These are phyloP conservation scores for Lasioglossum villosulum DNA, from an alignment of 2,888 invertebrate species.

Conservation along the genomic window DNA sequence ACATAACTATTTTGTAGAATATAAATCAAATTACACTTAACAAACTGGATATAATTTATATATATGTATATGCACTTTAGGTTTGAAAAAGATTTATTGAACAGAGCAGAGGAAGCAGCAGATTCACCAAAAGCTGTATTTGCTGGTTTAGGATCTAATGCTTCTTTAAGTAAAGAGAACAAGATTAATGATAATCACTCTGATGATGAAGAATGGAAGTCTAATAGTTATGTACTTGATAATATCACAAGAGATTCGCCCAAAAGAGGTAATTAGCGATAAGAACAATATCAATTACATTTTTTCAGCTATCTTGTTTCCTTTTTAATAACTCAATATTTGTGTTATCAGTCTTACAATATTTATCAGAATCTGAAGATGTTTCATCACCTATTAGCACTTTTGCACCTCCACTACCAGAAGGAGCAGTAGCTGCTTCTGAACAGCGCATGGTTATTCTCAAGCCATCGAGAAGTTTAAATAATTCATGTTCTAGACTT, in stretches of 20 bases:
- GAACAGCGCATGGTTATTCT: slow-evolving; percentile 87
- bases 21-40: background rate
- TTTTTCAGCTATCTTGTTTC: background rate
- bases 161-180: slow-evolving; percentile 60
- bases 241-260: slow-evolving; percentile 66
- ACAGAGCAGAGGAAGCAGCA: slow-evolving; percentile 77
- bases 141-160: slow-evolving; percentile 69
- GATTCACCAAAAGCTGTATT: slow-evolving; percentile 69
- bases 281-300: background rate
- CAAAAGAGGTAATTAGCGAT: slow-evolving; percentile 44
- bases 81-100: slow-evolving; percentile 79
- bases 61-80: slow-evolving; percentile 52
- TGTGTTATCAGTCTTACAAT: slow-evolving; percentile 69
- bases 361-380: slow-evolving; percentile 79
- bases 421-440: slow-evolving; percentile 77
- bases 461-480: slow-evolving; percentile 81
- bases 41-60: background rate
- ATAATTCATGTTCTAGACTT: slow-evolving; percentile 88
- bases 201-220: slow-evolving; percentile 76
- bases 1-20: slow-evolving; percentile 10
- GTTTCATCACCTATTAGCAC: slow-evolving; percentile 75
- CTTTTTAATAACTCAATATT: slow-evolving; percentile 3
- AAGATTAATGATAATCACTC: slow-evolving; percentile 64
- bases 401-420: slow-evolving; percentile 79
- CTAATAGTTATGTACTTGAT: slow-evolving; percentile 61